Conservation (phyloP, 2,113 vertebrate genomes). For the Lepidothrix coronata region DNA sequence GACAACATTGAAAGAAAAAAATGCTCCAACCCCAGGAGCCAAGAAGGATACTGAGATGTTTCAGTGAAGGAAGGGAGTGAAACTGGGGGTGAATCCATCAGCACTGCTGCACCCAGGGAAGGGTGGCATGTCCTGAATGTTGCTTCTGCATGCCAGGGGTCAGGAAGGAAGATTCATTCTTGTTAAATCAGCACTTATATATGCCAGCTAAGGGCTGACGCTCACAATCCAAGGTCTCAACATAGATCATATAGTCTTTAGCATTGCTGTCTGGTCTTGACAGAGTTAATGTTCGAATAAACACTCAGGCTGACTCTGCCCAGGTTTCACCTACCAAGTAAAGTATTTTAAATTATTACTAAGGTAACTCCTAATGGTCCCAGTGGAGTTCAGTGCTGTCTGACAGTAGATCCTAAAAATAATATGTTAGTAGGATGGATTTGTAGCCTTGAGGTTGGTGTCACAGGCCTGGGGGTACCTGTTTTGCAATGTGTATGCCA, state of each 20-base stretch:
- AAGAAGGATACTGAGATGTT: neutral
- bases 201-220: neutral
- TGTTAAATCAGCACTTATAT: neutral
- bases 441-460: neutral
- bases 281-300: neutral
- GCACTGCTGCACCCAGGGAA: neutral
- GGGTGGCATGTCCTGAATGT: neutral
- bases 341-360: neutral
- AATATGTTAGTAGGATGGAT: neutral
- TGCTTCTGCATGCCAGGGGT: neutral
- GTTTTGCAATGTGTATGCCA: accelerated
- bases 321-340: neutral
- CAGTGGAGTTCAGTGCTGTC: neutral
- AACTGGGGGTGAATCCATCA: neutral
- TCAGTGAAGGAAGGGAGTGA: neutral
- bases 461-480: neutral
- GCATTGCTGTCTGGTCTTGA: neutral
- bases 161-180: neutral
- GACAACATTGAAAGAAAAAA: neutral
- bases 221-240: neutral
- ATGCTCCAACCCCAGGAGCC: neutral
- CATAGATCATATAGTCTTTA: neutral
- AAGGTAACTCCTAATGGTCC: neutral
- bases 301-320: neutral
- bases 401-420: neutral